Evolutionary conservation across 2,888 invertebrate genomes (phyloP).

Genomic region (Litoditis marina): DNA sequence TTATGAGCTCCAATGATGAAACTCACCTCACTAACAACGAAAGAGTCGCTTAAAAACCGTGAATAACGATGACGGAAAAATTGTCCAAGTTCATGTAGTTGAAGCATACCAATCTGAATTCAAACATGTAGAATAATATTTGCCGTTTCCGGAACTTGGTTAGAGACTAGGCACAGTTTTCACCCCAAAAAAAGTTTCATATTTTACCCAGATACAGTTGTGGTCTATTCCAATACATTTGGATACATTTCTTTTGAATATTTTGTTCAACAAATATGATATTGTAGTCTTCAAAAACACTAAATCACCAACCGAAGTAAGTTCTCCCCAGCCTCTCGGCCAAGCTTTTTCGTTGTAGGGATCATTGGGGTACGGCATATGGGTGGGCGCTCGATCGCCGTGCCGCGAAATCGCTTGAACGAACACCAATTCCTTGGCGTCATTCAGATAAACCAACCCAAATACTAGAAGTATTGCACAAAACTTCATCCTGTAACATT

Average conservation of each 20-base stretch:
- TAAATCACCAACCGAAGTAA: slow-evolving; percentile 25
- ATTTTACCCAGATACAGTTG: no score
- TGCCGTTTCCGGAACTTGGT: neutral
- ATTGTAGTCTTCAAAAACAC: neutral
- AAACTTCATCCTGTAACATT: no score
- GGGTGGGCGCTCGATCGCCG: slow-evolving; percentile 59
- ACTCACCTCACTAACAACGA: slow-evolving; percentile 9
- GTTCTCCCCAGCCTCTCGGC: slow-evolving; percentile 35
- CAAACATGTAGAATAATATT: no score
- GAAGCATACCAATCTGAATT: slow-evolving; percentile 57
- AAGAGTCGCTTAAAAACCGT: slow-evolving; percentile 1
- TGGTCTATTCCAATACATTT: no score
- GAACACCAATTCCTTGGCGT: slow-evolving; percentile 30
- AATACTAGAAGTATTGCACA: no score
- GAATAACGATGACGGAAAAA: slow-evolving; percentile 42
- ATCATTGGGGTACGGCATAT: slow-evolving; percentile 39
- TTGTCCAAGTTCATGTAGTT: slow-evolving; percentile 45
- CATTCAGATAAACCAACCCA: no score
- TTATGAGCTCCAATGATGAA: no score
- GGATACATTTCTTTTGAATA: no score
- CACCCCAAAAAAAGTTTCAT: no score
- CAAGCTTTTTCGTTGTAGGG: slow-evolving; percentile 26
- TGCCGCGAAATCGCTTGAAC: slow-evolving; percentile 74
- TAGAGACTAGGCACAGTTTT: neutral
- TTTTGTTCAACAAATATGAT: neutral